A percentile compares a stretch with the other conserved stretches of the same genome.
Conservation (phyloP, 2,113 vertebrate genomes). For the Triplophysa tibetana region DNA sequence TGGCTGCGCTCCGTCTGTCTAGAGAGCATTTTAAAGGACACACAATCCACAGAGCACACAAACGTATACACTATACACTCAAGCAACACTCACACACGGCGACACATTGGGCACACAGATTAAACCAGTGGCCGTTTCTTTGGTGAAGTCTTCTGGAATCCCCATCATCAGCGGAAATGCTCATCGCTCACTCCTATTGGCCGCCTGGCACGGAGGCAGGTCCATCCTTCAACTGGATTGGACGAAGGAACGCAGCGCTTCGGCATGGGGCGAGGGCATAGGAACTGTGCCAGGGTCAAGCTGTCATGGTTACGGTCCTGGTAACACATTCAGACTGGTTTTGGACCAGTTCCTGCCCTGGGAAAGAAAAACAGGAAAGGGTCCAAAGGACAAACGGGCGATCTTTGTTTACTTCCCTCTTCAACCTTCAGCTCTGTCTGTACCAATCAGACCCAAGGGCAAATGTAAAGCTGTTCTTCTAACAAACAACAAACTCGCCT, state of each 20-base stretch:
- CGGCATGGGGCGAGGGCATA: conserved; percentile 59
- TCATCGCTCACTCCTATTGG: conserved; percentile 56
- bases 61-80: no score
- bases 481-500: not conserved
- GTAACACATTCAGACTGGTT: conserved; percentile 69
- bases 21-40: conserved; percentile 36
- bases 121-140: conserved; percentile 52
- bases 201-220: conserved; percentile 50
- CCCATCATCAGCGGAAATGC: conserved; percentile 45
- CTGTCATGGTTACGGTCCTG: conserved; percentile 72
- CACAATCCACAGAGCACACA: conserved; percentile 33
- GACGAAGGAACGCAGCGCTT: conserved; percentile 50
- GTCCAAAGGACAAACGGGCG: conserved; percentile 57
- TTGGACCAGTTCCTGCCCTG: conserved; percentile 64
- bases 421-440: conserved; percentile 55
- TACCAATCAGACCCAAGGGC: conserved; percentile 38
- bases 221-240: conserved; percentile 55
- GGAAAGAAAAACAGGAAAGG: conserved; percentile 76
- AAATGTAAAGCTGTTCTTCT: conserved; percentile 1
- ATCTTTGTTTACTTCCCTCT: conserved; percentile 56
- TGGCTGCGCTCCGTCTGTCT: conserved; percentile 37
- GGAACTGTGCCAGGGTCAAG: conserved; percentile 59
- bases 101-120: conserved; percentile 34
- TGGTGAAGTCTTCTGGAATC: conserved; percentile 28
- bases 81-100: conserved; percentile 10